These are phyloP conservation scores for Zhuqinia jingwanae DNA, from an alignment of 2,888 invertebrate genomes.

Conservation along the genomic window DNA sequence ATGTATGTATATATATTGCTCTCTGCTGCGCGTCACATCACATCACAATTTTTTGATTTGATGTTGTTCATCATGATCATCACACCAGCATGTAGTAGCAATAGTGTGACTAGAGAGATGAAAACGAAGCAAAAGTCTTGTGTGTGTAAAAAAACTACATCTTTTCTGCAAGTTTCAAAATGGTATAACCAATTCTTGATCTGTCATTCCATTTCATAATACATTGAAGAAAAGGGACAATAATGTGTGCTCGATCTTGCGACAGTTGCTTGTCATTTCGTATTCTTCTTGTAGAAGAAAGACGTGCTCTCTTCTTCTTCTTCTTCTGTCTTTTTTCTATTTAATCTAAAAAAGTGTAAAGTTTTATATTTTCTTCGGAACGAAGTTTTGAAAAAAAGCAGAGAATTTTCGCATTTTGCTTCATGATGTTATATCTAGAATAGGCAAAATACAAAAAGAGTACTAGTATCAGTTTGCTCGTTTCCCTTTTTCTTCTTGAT, in stretches of 20 bases:
- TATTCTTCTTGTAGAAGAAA: slow-evolving; percentile 20
- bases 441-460: slow-evolving; percentile 36
- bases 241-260: not conserved
- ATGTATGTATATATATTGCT: too few species aligned
- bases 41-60: slow-evolving; percentile 37
- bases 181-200: slow-evolving; percentile 21
- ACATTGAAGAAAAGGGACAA: not conserved
- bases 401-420: slow-evolving; percentile 1
- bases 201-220: slow-evolving; percentile 44
- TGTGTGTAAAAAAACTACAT: not conserved
- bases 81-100: not conserved
- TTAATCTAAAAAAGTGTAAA: slow-evolving; percentile 60
- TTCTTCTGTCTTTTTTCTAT: slow-evolving; percentile 35
- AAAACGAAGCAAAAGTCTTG: not conserved
- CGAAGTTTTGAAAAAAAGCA: not conserved
- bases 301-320: too few species aligned
- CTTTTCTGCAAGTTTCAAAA: not conserved
- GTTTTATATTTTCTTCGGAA: slow-evolving; percentile 34
- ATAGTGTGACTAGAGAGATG: not conserved
- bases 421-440: not conserved
- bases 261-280: slow-evolving; percentile 44
- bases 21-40: slow-evolving; percentile 26
- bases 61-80: slow-evolving; percentile 24
- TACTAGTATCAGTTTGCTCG: too few species aligned
- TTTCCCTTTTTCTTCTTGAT: not conserved